Evolutionary conservation across 1,140 invertebrate genomes (phyloP).

Genomic region (Drosophila obscura): DNA sequence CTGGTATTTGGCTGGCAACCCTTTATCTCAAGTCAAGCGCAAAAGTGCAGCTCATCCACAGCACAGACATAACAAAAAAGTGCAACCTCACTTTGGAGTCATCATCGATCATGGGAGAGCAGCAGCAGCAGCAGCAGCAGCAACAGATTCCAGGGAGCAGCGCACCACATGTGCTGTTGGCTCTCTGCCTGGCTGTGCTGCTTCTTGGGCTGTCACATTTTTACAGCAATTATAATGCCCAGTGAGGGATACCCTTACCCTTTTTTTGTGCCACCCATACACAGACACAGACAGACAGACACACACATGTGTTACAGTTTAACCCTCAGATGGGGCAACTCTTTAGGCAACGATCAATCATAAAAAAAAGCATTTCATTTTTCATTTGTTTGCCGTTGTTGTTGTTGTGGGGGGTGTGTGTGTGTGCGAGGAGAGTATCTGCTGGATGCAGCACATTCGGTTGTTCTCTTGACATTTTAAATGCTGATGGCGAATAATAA

Average conservation of each 20-base stretch:
- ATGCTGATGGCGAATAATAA: conserved; percentile 50
- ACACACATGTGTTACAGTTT: conserved; percentile 68
- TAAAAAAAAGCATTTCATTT: conserved; percentile 34
- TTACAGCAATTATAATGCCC: conserved; percentile 54
- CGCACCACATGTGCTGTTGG: conserved; percentile 34
- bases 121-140: conserved; percentile 7
- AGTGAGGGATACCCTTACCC: no score
- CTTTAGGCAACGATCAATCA: conserved; percentile 75
- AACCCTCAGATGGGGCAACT: conserved; percentile 55
- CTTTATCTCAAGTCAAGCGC: conserved; percentile 45
- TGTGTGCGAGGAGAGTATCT: no score
- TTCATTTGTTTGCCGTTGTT: conserved; percentile 27
- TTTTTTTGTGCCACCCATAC: background rate
- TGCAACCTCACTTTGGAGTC: conserved; percentile 54
- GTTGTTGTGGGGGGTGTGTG: background rate
- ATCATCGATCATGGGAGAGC: conserved; percentile 55
- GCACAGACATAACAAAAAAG: conserved; percentile 8
- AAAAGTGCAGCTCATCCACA: conserved; percentile 46
- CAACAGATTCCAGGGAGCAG: conserved; percentile 17
- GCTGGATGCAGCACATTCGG: no score
- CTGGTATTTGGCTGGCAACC: conserved; percentile 21
- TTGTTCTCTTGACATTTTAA: conserved; percentile 41
- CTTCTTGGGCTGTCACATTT: conserved; percentile 22
- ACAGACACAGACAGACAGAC: conserved; percentile 12
- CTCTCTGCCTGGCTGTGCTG: background rate